Evolutionary conservation across 30 jellyfish, hydroid and myxozoan genomes (phyloP).

Genomic region (Pelagia noctiluca): DNA sequence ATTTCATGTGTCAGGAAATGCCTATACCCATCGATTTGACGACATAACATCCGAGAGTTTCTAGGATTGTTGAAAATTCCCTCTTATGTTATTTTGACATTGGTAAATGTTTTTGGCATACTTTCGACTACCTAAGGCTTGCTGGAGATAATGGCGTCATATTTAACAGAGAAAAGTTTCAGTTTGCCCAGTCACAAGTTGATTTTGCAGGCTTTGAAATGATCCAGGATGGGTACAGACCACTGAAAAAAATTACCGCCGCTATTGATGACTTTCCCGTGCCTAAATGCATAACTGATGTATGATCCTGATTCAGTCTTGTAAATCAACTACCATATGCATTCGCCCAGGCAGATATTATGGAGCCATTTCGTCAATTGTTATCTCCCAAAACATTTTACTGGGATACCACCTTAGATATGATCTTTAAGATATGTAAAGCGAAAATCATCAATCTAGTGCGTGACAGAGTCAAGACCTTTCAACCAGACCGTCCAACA

Average conservation of each 20-base stretch:
- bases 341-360: constrained; percentile 46
- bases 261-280: too few species aligned
- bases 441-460: constrained; percentile 14
- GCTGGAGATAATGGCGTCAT: too few species aligned
- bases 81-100: too few species aligned
- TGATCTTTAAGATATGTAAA: constrained; percentile 19
- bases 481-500: too few species aligned
- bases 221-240: constrained; percentile 56
- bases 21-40: too few species aligned
- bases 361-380: constrained; percentile 54
- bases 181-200: constrained; percentile 38
- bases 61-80: constrained; percentile 56
- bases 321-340: constrained; percentile 66
- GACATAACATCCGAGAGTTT: constrained; percentile 16
- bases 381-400: constrained; percentile 1
- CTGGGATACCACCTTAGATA: too few species aligned
- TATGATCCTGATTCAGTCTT: constrained; percentile 72
- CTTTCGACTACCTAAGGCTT: too few species aligned
- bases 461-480: constrained; percentile 36
- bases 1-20: constrained; percentile 71
- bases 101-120: too few species aligned
- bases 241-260: constrained; percentile 20
- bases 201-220: constrained; percentile 87
- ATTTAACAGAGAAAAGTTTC: too few species aligned
- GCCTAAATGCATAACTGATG: too few species aligned